Percentiles rank a stretch among this genome's conserved stretches.
phyloP scores from a whole-genome alignment of 2,797 vertebrate genomes.

The Spinus pinus region DNA sequence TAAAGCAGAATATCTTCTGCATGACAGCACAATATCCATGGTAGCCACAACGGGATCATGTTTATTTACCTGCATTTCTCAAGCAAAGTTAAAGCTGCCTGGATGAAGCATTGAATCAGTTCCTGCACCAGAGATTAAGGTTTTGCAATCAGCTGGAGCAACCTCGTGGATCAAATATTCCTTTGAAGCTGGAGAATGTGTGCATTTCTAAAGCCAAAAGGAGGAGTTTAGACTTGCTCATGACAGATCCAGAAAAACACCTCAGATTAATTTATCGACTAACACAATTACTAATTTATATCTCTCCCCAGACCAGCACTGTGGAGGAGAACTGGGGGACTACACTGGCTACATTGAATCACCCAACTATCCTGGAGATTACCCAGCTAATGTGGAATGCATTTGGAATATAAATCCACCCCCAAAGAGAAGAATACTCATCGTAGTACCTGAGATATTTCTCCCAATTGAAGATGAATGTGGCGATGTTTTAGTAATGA shows the following conservation, averaged over 20 bases:
- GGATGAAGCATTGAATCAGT: not conserved
- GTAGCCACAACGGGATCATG: not conserved
- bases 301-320: conserved; percentile 86
- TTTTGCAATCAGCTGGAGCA: not conserved
- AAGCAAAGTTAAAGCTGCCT: not conserved
- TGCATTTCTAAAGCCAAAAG: not conserved
- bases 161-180: not conserved
- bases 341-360: conserved; percentile 96
- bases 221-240: not conserved
- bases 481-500: conserved; percentile 95
- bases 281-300: not conserved
- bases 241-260: not conserved
- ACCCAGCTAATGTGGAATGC: conserved; percentile 94
- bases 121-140: not conserved
- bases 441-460: conserved; percentile 97
- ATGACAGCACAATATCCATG: not conserved
- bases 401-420: conserved; percentile 95
- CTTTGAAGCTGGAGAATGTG: not conserved
- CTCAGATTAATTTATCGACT: not conserved
- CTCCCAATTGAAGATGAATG: conserved; percentile 96
- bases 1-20: not conserved
- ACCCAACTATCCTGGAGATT: conserved; percentile 96
- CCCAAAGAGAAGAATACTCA: conserved; percentile 93
- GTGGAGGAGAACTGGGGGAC: conserved; percentile 93
- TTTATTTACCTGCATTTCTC: not conserved